phyloP scores from a whole-genome alignment of 1,140 invertebrate species.

The roundworm (Caenorhabditis elegans) region DNA sequence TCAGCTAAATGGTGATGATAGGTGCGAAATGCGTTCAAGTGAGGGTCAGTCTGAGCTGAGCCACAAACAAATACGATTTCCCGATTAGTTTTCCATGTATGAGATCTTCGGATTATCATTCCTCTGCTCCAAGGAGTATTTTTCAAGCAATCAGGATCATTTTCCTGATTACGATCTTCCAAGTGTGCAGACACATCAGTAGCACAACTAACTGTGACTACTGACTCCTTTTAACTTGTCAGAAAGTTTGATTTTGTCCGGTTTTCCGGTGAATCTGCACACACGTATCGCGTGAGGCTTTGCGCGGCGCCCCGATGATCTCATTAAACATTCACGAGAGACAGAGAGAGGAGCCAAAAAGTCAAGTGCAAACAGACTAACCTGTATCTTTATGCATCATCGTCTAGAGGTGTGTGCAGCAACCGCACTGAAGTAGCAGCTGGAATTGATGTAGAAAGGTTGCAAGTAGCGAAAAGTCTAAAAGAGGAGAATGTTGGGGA shows the following conservation, averaged over 20 bases:
- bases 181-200: too few relatives aligned
- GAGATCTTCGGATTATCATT: too few relatives aligned
- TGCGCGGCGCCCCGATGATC: background rate
- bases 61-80: too few relatives aligned
- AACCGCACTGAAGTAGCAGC: background rate
- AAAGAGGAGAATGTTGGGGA: background rate
- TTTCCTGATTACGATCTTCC: too few relatives aligned
- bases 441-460: background rate
- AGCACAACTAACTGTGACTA: background rate
- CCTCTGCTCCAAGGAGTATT: too few relatives aligned
- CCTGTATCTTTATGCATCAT: constrained; percentile 30
- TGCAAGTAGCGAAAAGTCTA: background rate
- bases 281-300: background rate
- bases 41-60: background rate
- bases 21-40: constrained; percentile 25
- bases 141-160: too few relatives aligned
- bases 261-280: background rate
- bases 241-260: constrained; percentile 18
- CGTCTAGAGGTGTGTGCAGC: background rate
- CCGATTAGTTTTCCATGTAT: too few relatives aligned
- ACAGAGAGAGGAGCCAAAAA: background rate
- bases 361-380: constrained; percentile 33
- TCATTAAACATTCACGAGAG: constrained; percentile 20
- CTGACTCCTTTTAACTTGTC: background rate
- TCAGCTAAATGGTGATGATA: background rate